phyloP scores from a whole-genome alignment of 2,888 invertebrate genomes.

The Thysanoteuthis rhombus region DNA sequence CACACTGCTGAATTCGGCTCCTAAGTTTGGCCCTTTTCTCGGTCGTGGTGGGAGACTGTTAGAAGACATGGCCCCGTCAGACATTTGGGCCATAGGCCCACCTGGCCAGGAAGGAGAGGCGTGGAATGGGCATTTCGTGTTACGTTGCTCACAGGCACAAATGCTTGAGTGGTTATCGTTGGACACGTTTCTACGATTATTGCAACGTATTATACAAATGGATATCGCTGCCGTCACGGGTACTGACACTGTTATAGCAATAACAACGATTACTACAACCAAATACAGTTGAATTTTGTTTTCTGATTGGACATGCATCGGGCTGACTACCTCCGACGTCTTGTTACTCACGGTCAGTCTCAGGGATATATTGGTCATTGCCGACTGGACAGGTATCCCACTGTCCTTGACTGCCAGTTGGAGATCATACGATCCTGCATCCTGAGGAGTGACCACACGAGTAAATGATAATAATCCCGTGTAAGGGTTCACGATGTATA shows the following conservation, averaged over 20 bases:
- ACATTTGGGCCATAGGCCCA: neutral
- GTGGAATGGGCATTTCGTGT: neutral
- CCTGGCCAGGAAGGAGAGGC: neutral
- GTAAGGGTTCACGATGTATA: neutral
- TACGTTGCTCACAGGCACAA: neutral
- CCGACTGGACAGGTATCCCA: neutral
- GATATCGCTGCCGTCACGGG: neutral
- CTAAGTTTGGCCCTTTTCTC: neutral
- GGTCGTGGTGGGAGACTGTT: neutral
- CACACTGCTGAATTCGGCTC: neutral
- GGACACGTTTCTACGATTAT: neutral
- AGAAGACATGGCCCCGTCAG: neutral
- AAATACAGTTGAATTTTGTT: neutral
- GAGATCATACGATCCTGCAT: neutral
- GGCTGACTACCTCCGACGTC: neutral
- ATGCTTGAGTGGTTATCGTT: neutral
- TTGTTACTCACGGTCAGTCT: neutral
- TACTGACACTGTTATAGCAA: neutral
- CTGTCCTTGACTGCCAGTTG: neutral
- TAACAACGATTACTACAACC: neutral
- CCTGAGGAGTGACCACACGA: neutral
- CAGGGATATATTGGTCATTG: neutral
- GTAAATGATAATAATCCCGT: neutral
- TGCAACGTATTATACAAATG: neutral
- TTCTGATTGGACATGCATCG: neutral